Evolutionary conservation across 2,888 invertebrate species (phyloP), one percentile per base, ranked within the genome.

Genomic region (Taenaris catops): DNA sequence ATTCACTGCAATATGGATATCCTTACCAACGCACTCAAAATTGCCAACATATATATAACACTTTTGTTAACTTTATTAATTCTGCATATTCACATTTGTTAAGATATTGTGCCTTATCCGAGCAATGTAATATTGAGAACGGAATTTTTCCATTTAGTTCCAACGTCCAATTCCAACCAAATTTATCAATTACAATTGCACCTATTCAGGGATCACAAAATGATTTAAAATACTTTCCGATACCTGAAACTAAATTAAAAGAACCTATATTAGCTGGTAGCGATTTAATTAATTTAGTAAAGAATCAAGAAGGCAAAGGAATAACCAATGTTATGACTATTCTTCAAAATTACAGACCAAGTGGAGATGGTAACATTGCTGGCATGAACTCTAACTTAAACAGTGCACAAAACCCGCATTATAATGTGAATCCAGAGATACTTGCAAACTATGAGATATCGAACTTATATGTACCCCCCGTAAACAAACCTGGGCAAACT

Each of bases 301-400:
- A 18, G 6, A 24, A n/a, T 19, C 11, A 35, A 14, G 8, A 24
- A 18, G 11, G 11, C 9, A 8, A 20, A 7, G 34, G 25, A 25
- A 5, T 20, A 5, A 20, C 34, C 6, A 29, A 41, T 20, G 17
- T 41, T 4, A 36, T 36, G 12, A 32, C 27, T 5, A 20, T 34
- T 16, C 27, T 41, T 5, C 31, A 38, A 36, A 33, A 34, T 32
- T 20, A 37, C 25, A 38, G 19, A 23, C 34, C 40, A 20, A 36
- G 24, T 34, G 24, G 10, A 9, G 17, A 1, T 8, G 4, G 2
- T 8, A n/a, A 32, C 17, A 11, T 11, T n/a, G 4, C 8, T 1
- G 10, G 3, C 4, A 17, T 19, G 4, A 19, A 3, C 23, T 9
- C 19, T 3, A 32, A 9, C 7, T n/a, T n/a, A n/a, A n/a, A n/a